Percentiles rank a stretch among this genome's conserved stretches.
These are phyloP conservation scores for Apamea monoglypha DNA, from an alignment of 2,888 invertebrate species.

Conservation along the genomic window DNA sequence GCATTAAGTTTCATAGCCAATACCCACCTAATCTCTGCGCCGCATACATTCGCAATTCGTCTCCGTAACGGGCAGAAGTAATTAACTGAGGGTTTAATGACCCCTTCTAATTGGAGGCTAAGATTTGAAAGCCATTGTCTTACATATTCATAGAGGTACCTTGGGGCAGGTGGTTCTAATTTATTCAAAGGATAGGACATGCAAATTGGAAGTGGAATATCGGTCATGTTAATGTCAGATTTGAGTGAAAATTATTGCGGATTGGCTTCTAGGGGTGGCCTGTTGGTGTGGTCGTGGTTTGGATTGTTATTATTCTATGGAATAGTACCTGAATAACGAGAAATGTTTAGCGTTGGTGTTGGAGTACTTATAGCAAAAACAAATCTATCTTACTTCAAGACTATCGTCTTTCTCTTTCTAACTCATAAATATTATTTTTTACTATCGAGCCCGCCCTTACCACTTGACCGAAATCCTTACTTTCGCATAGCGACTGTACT, in stretches of 20 bases:
- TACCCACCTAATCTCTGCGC: conserved; percentile 64
- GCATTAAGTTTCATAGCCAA: conserved; percentile 63
- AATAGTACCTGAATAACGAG: not conserved
- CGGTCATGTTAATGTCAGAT: conserved; percentile 90
- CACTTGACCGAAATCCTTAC: too few relatives aligned
- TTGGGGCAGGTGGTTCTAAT: conserved; percentile 86
- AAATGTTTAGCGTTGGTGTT: not conserved
- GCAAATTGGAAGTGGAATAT: conserved; percentile 89
- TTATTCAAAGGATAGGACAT: conserved; percentile 89
- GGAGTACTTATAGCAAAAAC: too few relatives aligned
- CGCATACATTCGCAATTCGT: conserved; percentile 75
- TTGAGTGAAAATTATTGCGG: conserved; percentile 88
- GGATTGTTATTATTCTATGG: conserved; percentile 69
- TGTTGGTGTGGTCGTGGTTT: conserved; percentile 66
- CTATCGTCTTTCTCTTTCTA: too few relatives aligned
- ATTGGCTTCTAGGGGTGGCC: conserved; percentile 78
- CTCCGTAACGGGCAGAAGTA: conserved; percentile 78
- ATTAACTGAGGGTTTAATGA: conserved; percentile 87
- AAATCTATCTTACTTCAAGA: too few relatives aligned
- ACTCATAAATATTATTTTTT: too few relatives aligned
- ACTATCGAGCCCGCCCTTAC: too few relatives aligned
- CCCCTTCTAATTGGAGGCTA: conserved; percentile 87
- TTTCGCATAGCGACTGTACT: too few relatives aligned
- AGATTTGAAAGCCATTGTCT: conserved; percentile 89
- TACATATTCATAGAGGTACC: conserved; percentile 89